Evolutionary conservation across 2,797 vertebrate genomes (phyloP).

Genomic region (Leucoraja ocellata): DNA sequence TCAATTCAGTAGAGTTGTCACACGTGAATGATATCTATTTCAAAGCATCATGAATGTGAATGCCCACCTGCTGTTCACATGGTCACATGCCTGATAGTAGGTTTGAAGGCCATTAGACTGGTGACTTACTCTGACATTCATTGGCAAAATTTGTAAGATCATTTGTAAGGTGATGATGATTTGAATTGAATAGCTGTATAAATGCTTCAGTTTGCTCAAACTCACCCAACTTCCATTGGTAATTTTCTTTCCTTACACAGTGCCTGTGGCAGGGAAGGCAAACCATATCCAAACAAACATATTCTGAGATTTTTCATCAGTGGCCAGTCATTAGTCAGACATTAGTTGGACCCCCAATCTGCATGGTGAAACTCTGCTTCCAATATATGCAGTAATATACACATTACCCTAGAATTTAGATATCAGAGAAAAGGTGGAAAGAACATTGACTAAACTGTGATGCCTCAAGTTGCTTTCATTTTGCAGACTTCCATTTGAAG

Average conservation of each 20-base stretch:
- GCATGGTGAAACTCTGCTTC: not conserved
- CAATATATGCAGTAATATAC: no score
- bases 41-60: not conserved
- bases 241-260: not conserved
- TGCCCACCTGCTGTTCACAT: not conserved
- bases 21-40: not conserved
- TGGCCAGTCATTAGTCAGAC: not conserved
- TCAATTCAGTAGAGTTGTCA: not conserved
- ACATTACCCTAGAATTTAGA: not conserved
- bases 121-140: not conserved
- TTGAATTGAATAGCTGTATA: not conserved
- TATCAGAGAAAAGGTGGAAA: no score
- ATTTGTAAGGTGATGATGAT: not conserved
- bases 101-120: not conserved
- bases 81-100: not conserved
- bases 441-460: not conserved
- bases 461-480: not conserved
- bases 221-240: not conserved
- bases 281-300: not conserved
- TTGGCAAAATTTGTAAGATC: not conserved
- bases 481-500: not conserved
- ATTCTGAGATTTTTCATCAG: not conserved
- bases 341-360: not conserved
- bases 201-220: not conserved
- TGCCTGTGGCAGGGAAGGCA: not conserved